Evolutionary conservation across 2,797 vertebrate genomes (phyloP), one percentile per base, ranked within the genome.

Genomic region (Benthosema pterotum): DNA sequence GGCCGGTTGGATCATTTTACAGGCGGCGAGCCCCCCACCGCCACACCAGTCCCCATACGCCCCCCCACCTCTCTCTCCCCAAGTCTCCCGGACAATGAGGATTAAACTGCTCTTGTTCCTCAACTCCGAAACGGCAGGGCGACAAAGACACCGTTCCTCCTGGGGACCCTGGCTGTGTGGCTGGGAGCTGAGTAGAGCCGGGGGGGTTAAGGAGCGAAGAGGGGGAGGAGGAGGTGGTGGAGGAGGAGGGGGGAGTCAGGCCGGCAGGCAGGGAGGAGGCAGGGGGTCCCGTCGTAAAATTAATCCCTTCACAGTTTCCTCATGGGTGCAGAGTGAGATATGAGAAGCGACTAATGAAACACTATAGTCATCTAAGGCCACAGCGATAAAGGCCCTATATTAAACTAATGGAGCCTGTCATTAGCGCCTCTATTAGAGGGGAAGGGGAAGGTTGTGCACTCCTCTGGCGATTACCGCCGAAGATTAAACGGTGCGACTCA

Each of bases 1-100:
- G 95, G 95, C 96, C 95, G 93, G 93, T 96, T 93, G 95, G 96
- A 95, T 98, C 95, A 96, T 96, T 95, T 97, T 97, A 95, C 95
- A 95, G 88, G 89, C 89, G 83, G 86, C 84, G 88, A 87, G 91
- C 83, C 87, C 89, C 89, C 69, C 67, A 75, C 52, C 67, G 74
- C 52, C 5, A 2, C 22, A n/a, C 7, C 45, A 46, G n/a, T 14
- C 12, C 45, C 12, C 45, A 46, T 15, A n/a, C 32, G 11, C 50
- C 15, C 74, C 84, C 83, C 84, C 85, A 79, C 22, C 22, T 25
- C 22, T 3, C 22, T 25, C 22, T 82, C 83, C 83, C 86, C 87
- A 87, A 73, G 89, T 87, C 87, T 91, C 84, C 74, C 80, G 89
- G 90, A 93, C 92, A 93, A 93, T 93, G 83, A 91, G 91, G 92